phyloP scores from a whole-genome alignment of 2,797 vertebrate species.

The Mormyrops attenuatus region DNA sequence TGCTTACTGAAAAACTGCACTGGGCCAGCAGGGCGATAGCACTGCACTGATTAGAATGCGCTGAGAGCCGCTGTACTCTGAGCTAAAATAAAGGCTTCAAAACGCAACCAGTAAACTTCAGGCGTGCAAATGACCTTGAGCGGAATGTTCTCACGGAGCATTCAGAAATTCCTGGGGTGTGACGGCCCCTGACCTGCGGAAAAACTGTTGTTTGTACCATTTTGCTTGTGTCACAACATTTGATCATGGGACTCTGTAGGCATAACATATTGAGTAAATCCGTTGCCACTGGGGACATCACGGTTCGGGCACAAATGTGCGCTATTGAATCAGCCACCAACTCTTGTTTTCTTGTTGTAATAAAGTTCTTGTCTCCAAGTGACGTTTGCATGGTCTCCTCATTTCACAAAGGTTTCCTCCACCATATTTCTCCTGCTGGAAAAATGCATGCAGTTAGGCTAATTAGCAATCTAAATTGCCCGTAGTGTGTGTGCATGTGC shows the following conservation, averaged over 20 bases:
- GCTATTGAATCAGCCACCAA: background rate
- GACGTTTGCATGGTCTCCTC: background rate
- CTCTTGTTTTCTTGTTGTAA: background rate
- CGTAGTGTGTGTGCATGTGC: background rate
- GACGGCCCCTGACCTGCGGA: background rate
- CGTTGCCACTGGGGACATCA: background rate
- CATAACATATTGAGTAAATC: background rate
- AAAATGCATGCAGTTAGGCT: background rate
- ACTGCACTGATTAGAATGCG: background rate
- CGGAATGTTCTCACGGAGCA: background rate
- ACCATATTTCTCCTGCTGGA: background rate
- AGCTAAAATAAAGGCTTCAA: constrained; percentile 1
- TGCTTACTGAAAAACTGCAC: background rate
- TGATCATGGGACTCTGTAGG: background rate
- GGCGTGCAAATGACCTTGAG: background rate
- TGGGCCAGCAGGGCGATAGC: background rate
- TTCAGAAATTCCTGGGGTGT: background rate
- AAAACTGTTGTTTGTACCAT: background rate
- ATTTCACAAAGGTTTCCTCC: background rate
- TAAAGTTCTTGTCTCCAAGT: background rate
- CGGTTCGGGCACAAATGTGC: background rate
- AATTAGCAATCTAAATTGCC: background rate
- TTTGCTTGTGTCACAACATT: constrained; percentile 5
- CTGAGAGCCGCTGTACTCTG: background rate
- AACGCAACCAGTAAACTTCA: background rate